Conservation (phyloP, 2,113 vertebrate species). For the Sialia sialis region DNA sequence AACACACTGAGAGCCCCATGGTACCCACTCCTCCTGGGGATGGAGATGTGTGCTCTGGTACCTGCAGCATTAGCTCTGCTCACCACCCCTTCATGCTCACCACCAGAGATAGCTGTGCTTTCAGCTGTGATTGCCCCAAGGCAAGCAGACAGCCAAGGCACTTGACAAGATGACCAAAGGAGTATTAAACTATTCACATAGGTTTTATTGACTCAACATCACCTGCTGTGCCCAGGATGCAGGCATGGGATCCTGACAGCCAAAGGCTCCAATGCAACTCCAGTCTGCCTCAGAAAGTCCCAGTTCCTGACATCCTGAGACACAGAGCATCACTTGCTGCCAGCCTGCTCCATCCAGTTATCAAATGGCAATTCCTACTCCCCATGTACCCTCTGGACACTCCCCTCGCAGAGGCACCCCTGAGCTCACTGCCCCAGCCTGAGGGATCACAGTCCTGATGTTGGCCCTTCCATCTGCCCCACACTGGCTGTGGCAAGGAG, state of each 20-base stretch:
- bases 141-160: background rate
- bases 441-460: background rate
- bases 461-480: background rate
- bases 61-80: background rate
- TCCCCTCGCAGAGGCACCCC: background rate
- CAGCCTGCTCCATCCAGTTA: background rate
- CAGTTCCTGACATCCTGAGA: background rate
- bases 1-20: rapidly evolving
- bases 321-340: background rate
- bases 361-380: background rate
- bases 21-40: background rate
- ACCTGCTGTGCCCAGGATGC: background rate
- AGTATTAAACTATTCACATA: background rate
- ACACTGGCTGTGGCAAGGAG: background rate
- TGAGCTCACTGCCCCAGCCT: background rate
- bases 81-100: background rate
- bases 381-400: rapidly evolving
- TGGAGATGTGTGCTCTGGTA: background rate
- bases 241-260: background rate
- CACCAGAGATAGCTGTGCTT: background rate
- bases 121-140: rapidly evolving
- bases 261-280: background rate
- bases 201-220: background rate
- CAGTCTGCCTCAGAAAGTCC: background rate
- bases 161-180: rapidly evolving